Percentiles rank a stretch among this genome's conserved stretches.
Conservation (phyloP, 1,140 invertebrate species). For the Lamellibrachia luymesi region DNA sequence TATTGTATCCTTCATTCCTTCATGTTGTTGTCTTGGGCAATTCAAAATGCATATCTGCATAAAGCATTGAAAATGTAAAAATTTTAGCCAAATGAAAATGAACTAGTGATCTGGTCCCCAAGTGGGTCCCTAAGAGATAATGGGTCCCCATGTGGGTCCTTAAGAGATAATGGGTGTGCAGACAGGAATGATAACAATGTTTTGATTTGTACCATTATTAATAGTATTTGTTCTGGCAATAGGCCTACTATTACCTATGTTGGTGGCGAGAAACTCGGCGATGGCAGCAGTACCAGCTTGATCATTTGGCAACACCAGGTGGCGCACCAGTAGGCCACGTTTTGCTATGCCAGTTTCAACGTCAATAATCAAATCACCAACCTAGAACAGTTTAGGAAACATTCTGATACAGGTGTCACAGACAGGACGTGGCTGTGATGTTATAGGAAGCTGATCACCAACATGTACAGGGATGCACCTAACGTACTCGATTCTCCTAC, state of each 20-base stretch:
- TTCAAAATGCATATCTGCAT: not conserved
- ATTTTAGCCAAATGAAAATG: not conserved
- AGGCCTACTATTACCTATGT: not conserved
- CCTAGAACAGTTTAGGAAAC: not conserved
- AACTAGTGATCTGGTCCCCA: not conserved
- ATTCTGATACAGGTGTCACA: not conserved
- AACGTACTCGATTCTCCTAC: too few species aligned
- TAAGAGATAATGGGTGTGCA: not conserved
- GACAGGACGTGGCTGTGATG: not conserved
- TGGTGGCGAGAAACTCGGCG: constrained; percentile 14
- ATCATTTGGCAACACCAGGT: constrained; percentile 14
- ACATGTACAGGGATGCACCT: not conserved
- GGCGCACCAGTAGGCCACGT: constrained; percentile 11
- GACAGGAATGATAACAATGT: not conserved
- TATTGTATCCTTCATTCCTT: too few species aligned
- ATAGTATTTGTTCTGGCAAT: not conserved
- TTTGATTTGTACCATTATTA: not conserved
- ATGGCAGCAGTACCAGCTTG: constrained; percentile 16
- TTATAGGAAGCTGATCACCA: not conserved
- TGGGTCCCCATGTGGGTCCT: too few species aligned
- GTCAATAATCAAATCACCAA: constrained; percentile 18
- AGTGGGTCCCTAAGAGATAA: too few species aligned
- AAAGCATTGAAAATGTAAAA: not conserved
- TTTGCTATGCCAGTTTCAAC: not conserved
- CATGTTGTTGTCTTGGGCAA: too few species aligned